A percentile compares a stretch with the other conserved stretches of the same genome.
phyloP scores from a whole-genome alignment of 2,888 invertebrate species.

The Eupithecia subumbrata region DNA sequence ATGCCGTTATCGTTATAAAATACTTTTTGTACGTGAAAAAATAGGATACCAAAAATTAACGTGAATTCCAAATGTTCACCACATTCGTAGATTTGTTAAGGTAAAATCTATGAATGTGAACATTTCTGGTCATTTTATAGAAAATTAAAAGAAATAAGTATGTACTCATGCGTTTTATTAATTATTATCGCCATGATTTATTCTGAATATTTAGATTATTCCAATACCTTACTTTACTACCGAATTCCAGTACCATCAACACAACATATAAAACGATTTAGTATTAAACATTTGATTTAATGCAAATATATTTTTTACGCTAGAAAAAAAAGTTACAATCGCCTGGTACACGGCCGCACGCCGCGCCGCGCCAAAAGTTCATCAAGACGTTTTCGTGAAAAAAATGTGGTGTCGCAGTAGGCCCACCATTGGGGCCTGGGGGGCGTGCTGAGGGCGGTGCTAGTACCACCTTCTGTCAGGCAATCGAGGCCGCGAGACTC shows the following conservation, averaged over 20 bases:
- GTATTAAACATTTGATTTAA: neutral
- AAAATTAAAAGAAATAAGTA: neutral
- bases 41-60: neutral
- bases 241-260: neutral
- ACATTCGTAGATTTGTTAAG: no score
- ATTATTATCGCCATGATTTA: neutral
- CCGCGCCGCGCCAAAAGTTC: slow-evolving; percentile 50
- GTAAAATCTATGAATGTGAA: neutral
- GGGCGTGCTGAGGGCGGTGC: slow-evolving; percentile 55
- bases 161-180: neutral
- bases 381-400: slow-evolving; percentile 46
- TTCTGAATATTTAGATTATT: neutral
- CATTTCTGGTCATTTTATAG: neutral
- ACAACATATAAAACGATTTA: neutral
- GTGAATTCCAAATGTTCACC: no score
- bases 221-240: no score
- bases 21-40: neutral
- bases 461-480: slow-evolving; percentile 43
- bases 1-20: neutral
- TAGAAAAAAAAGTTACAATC: slow-evolving; percentile 39
- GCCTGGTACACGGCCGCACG: slow-evolving; percentile 25
- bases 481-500: slow-evolving; percentile 53
- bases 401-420: slow-evolving; percentile 54
- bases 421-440: slow-evolving; percentile 50
- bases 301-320: slow-evolving; percentile 32